These are phyloP conservation scores for Operophtera brumata DNA, from an alignment of 2,888 invertebrate species.

Conservation along the genomic window DNA sequence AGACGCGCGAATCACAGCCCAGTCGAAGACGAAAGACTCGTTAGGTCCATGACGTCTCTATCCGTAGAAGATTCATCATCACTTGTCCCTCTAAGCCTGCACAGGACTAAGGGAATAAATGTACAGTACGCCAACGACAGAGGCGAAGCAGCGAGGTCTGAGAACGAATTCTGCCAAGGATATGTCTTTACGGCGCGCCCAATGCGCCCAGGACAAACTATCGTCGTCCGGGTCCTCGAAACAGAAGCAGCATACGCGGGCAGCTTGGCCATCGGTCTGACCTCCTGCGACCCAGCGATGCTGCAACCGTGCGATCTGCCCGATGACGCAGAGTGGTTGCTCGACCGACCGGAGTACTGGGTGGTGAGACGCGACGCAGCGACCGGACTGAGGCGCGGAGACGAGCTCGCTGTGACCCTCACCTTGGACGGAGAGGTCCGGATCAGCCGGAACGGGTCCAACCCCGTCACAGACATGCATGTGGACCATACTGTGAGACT, in stretches of 20 bases:
- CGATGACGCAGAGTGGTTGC: conserved; percentile 92
- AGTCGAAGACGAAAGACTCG: conserved; percentile 83
- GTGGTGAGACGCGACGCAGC: conserved; percentile 97
- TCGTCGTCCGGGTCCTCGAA: conserved; percentile 91
- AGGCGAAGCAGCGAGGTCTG: conserved; percentile 86
- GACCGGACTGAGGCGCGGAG: conserved; percentile 90
- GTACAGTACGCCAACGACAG: conserved; percentile 88
- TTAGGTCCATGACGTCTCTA: conserved; percentile 85
- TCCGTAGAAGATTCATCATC: conserved; percentile 83
- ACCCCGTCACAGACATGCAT: conserved; percentile 92
- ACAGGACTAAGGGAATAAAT: conserved; percentile 91
- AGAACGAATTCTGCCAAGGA: conserved; percentile 95
- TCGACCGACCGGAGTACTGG: conserved; percentile 97
- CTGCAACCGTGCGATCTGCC: conserved; percentile 89
- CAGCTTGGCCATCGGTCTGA: conserved; percentile 94
- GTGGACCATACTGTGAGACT: conserved; percentile 95
- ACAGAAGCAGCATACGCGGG: conserved; percentile 94
- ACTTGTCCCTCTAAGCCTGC: conserved; percentile 84
- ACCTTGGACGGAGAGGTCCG: conserved; percentile 89
- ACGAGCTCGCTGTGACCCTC: conserved; percentile 92
- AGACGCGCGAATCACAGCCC: conserved; percentile 58
- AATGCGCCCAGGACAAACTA: conserved; percentile 91
- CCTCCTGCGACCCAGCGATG: conserved; percentile 94
- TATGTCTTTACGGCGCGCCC: conserved; percentile 97
- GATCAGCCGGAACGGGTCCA: conserved; percentile 90